Base-by-base conservation (phyloP, 2,797 vertebrate species). In the Hybognathus amarus region DNA sequence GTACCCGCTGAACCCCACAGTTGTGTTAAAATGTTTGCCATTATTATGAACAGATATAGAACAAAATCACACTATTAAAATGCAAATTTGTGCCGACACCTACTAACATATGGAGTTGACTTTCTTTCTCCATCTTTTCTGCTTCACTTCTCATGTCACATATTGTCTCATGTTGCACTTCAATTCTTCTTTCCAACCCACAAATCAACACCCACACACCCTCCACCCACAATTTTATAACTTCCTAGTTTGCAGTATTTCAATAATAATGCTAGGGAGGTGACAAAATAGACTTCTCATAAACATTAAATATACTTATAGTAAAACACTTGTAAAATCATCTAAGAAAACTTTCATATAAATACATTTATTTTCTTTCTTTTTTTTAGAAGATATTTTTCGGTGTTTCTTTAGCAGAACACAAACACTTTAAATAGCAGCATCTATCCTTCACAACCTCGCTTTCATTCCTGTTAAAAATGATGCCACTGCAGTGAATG, bases 211-310 rank as follows among this genome's bases (percentile, higher is more conserved):
- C 66, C 54, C 36, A 45, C 59, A 63, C 54, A 76, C 3, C 73
- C 33, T 24, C 54, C 56, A 30, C 40, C 24, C 30, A 45, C 36
- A 5, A 24, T 67, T 80, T 42, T 75, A 71, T 82, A 61, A 38
- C 38, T 27, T 42, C 54, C 71, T 84, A 66, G 67, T 83, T 33
- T 82, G 33, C 24, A 40, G 33, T 22, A 47, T 73, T 83, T 74
- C 24, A 87, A 89, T 75, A 80, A 85, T 80, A 80, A 66, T 74
- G 78, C 52, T 64, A 80, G 18, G 80, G 80, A 85, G 66, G 24
- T 80, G 69, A 85, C 74, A 84, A 84, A 87, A 61, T 61, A 90
- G 83, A 88, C 90, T 56, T 38, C 17, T 33, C 0, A 52, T 20
- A 45, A 61, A 61, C n/a, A 24, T 24, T 68, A 69, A 24, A 70